Conservation (phyloP, 2,888 invertebrate genomes). For the Amphipoea oculea region DNA sequence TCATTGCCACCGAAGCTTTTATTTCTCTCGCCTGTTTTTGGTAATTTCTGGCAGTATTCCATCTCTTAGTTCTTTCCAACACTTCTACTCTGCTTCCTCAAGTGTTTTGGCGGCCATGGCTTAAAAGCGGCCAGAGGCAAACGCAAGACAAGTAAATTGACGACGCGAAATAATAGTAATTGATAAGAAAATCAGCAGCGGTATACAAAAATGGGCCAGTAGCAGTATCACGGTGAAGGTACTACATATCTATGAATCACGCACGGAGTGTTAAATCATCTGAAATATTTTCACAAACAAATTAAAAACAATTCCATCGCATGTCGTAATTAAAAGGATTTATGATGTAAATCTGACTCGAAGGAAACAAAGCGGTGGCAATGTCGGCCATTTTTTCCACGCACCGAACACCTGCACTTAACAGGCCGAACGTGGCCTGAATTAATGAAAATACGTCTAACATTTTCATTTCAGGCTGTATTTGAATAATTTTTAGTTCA, state of each 20-base stretch:
- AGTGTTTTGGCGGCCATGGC: no score
- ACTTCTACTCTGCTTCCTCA: no score
- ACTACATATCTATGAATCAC: not conserved
- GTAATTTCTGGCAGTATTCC: not conserved
- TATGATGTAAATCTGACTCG: constrained; percentile 67
- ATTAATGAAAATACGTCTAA: constrained; percentile 70
- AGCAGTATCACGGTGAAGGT: no score
- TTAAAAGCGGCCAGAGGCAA: not conserved
- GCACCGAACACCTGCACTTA: constrained; percentile 81
- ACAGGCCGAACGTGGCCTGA: constrained; percentile 81
- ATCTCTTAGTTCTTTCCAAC: not conserved
- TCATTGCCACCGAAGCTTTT: not conserved
- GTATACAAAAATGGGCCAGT: not conserved
- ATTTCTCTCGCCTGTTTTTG: not conserved
- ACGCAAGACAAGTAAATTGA: not conserved
- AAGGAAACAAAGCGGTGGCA: constrained; percentile 64
- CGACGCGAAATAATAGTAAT: not conserved
- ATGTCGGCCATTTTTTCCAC: constrained; percentile 61
- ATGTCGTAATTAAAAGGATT: constrained; percentile 66
- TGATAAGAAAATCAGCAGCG: no score
- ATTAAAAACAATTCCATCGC: constrained; percentile 56
- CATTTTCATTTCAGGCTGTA: constrained; percentile 64
- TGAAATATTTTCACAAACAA: constrained; percentile 17
- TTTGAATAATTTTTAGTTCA: constrained; percentile 53
- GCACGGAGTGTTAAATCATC: constrained; percentile 5